Percentiles rank a stretch among this genome's conserved stretches.
Conservation (phyloP, 2,113 vertebrate species). For the Saguinus midas region DNA sequence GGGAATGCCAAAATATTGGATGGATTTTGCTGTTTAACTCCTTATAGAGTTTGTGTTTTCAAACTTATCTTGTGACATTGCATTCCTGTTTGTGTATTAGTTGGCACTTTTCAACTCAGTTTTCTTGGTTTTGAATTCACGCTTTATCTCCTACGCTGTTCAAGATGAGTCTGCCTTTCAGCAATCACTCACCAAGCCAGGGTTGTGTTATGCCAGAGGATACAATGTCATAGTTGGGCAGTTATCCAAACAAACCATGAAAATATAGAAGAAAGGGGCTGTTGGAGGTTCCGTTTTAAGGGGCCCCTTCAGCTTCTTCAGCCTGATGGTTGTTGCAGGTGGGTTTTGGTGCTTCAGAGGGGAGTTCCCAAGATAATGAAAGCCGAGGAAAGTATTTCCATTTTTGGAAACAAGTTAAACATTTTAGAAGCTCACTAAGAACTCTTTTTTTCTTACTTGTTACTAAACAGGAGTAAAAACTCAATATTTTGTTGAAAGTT, state of each 20-base stretch:
- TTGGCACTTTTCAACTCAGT: neutral
- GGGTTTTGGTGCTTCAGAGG: neutral
- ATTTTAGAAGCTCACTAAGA: neutral
- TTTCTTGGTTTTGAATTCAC: slow-evolving; percentile 47
- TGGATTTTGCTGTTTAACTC: neutral
- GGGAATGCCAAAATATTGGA: neutral
- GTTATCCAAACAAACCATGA: slow-evolving; percentile 76
- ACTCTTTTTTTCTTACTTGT: neutral
- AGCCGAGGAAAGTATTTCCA: neutral
- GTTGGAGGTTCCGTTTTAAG: slow-evolving; percentile 51
- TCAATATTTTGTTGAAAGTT: neutral
- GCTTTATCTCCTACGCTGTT: neutral
- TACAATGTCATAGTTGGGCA: slow-evolving; percentile 58
- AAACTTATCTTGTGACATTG: neutral
- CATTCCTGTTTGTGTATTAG: neutral
- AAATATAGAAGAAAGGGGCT: slow-evolving; percentile 68
- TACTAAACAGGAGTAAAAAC: neutral
- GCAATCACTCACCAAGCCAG: slow-evolving; percentile 26
- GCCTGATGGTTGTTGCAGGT: neutral
- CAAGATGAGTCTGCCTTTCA: slow-evolving; percentile 73
- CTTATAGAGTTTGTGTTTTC: neutral
- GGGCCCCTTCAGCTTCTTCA: slow-evolving; percentile 38
- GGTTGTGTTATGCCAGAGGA: slow-evolving; percentile 56
- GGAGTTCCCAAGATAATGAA: neutral
- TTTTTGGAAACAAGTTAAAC: neutral